Evolutionary conservation across 2,797 vertebrate species (phyloP).

Genomic region (Limosa lapponica): DNA sequence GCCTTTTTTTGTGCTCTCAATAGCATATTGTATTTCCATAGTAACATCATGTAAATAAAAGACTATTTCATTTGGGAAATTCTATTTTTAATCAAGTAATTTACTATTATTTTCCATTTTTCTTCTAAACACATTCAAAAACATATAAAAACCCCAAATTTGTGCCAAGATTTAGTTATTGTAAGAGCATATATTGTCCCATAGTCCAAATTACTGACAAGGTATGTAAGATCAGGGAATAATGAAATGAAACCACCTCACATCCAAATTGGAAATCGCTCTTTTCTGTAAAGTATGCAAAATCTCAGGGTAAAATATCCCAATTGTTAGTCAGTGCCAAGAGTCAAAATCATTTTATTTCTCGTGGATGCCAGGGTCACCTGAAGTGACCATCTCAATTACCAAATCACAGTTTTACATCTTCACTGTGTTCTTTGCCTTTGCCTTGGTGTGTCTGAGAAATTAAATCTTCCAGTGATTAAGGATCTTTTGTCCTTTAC

Average conservation of each 20-base stretch:
- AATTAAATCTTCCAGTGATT: slow-evolving; percentile 2
- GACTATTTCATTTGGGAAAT: not conserved
- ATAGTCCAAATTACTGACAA: not conserved
- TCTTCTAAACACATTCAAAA: not conserved
- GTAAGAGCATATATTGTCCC: not conserved
- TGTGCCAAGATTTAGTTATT: not conserved
- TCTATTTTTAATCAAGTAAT: slow-evolving; percentile 3
- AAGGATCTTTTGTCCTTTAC: not conserved
- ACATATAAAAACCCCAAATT: not conserved
- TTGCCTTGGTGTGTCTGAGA: not conserved
- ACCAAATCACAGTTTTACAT: not conserved
- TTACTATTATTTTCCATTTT: not conserved
- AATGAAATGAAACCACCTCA: not conserved
- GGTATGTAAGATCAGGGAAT: not conserved
- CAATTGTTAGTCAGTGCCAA: not conserved
- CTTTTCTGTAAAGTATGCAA: not conserved
- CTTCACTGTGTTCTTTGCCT: not conserved
- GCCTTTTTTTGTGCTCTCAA: not conserved
- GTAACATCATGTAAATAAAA: slow-evolving; percentile 15
- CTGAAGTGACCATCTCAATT: not conserved
- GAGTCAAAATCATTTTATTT: not conserved
- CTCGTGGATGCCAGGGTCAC: not conserved
- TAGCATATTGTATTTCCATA: not conserved
- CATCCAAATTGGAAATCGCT: not conserved
- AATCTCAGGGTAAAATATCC: not conserved